Base-by-base conservation (phyloP, 37 sponge, comb jelly and placozoan species). In the Mnemiopsis leidyi region DNA sequence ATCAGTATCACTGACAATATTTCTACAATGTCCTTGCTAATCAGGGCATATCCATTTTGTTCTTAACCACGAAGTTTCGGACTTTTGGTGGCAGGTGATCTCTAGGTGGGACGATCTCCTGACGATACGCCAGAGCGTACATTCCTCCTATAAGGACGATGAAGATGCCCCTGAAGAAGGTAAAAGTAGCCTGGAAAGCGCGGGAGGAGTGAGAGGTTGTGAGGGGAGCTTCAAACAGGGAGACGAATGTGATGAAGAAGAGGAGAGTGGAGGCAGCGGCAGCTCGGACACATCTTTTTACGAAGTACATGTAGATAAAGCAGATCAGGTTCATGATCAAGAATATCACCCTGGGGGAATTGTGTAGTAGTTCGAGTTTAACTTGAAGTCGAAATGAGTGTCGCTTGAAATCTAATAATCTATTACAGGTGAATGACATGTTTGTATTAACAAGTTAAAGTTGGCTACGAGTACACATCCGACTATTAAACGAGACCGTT, bases 141-240 rank as follows among this genome's bases (percentile, higher is more conserved):
- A 71, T n/a, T 13, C 30, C 75, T 25, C 3, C 20, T 7, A 71
- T 71, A n/a, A 71, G 75, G 21, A 71, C 3, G n/a, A 71, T n/a
- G 30, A 71, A 18, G 75, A 71, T 7, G 30, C 75, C 75, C 20
- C 75, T n/a, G 75, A 71, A 71, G 30, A 71, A 71, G n/a, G 75
- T 71, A 18, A 71, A 71, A 5, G 75, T 71, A 71, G 75, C 75
- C 20, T 71, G 75, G 75, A 23, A 71, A n/a, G 75, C 75, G n/a
- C 75, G 25, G 75, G 30, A 29, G 75, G 5, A 29, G 75, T 71
- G 3, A 5, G 75, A 71, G 25, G 75, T 29, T 13, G 75, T 71
- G 25, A 71, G 75, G 30, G 75, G 75, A 18, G 75, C 75, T n/a
- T 71, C 26, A 28, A 71, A 71, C n/a, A 29, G 30, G 25, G 75